These are phyloP conservation scores for Cyphomyrus discorhynchus DNA, from an alignment of 2,113 vertebrate species.

Conservation along the genomic window DNA sequence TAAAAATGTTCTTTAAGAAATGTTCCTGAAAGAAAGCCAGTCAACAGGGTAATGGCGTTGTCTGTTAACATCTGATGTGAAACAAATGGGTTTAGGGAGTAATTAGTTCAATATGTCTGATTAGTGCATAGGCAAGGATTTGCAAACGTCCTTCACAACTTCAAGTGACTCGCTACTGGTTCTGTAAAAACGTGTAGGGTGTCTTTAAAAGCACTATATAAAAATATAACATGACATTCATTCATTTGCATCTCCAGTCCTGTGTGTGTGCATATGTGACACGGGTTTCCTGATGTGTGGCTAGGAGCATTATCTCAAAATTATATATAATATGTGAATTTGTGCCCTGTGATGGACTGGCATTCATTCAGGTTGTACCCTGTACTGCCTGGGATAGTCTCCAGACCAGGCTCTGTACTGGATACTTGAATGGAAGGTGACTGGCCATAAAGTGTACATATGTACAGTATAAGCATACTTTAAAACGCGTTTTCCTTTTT, in stretches of 20 bases:
- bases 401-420: not conserved
- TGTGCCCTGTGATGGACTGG: too few species aligned
- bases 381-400: not conserved
- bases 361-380: not conserved
- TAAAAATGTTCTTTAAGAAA: not conserved
- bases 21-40: not conserved
- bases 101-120: not conserved
- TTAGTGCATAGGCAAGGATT: not conserved
- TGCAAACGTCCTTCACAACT: not conserved
- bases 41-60: not conserved
- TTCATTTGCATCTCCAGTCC: not conserved
- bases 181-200: not conserved
- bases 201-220: not conserved
- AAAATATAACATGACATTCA: not conserved
- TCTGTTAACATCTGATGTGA: not conserved
- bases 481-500: not conserved
- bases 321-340: too few species aligned
- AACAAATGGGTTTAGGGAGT: not conserved
- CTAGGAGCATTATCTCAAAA: too few species aligned
- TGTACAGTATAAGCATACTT: not conserved
- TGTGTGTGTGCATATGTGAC: too few species aligned
- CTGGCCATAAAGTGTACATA: not conserved
- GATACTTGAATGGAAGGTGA: not conserved
- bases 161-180: too few species aligned
- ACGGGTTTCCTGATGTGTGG: too few species aligned